phyloP scores from a whole-genome alignment of 2,888 invertebrate species.

The Trimorus sp. region DNA sequence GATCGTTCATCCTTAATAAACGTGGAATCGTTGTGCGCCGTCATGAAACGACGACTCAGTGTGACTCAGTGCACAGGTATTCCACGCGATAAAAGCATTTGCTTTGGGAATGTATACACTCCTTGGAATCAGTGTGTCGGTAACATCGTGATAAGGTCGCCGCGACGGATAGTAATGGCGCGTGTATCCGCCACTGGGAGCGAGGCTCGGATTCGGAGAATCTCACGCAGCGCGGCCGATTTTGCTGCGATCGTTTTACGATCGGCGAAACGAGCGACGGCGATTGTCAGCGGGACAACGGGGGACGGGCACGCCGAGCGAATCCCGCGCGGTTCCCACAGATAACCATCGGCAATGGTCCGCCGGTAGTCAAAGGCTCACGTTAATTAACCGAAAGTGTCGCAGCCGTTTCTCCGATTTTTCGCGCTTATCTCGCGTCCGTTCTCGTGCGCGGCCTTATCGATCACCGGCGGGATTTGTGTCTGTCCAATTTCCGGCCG shows the following conservation, averaged over 20 bases:
- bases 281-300: slow-evolving; percentile 71
- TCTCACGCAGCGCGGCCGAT: slow-evolving; percentile 61
- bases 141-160: slow-evolving; percentile 59
- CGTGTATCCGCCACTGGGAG: slow-evolving; percentile 65
- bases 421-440: slow-evolving; percentile 17
- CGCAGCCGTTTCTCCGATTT: slow-evolving; percentile 24
- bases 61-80: slow-evolving; percentile 15
- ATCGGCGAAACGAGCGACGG: slow-evolving; percentile 61
- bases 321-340: slow-evolving; percentile 57
- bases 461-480: slow-evolving; percentile 47
- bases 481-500: slow-evolving; percentile 31
- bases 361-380: slow-evolving; percentile 75
- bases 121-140: slow-evolving; percentile 53
- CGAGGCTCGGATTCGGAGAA: slow-evolving; percentile 59
- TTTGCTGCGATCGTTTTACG: slow-evolving; percentile 68
- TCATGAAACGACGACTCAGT: neutral
- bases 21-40: no score
- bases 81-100: slow-evolving; percentile 51
- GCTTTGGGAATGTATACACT: slow-evolving; percentile 52
- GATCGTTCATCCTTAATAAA: no score
- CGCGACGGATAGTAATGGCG: slow-evolving; percentile 65
- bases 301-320: slow-evolving; percentile 60
- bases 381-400: slow-evolving; percentile 79
- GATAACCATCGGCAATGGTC: slow-evolving; percentile 76
- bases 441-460: slow-evolving; percentile 3